Percentiles rank a stretch among this genome's conserved stretches.
These are phyloP conservation scores for Sarcophaga caerulescens DNA, from an alignment of 2,888 invertebrate genomes.

Conservation along the genomic window DNA sequence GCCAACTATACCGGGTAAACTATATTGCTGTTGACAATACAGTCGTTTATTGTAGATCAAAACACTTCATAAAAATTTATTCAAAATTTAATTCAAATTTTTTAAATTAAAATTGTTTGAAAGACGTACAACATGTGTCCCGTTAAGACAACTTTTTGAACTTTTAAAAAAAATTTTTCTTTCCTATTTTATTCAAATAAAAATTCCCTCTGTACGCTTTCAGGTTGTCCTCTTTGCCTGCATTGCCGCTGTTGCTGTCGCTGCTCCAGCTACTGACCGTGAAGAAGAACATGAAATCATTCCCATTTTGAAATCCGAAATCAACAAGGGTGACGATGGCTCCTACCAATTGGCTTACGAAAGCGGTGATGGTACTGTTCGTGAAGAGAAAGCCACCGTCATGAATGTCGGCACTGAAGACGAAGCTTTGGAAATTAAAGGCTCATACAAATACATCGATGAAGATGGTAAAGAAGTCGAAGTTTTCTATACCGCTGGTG, in stretches of 20 bases:
- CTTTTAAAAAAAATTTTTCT: too few species aligned
- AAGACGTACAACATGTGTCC: too few species aligned
- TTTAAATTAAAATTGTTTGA: too few species aligned
- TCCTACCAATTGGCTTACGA: slow-evolving; percentile 74
- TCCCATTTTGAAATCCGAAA: slow-evolving; percentile 75
- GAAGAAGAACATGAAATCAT: slow-evolving; percentile 69
- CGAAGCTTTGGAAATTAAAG: slow-evolving; percentile 75
- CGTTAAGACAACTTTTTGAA: too few species aligned
- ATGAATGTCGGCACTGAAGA: slow-evolving; percentile 74
- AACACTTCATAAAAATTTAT: too few species aligned
- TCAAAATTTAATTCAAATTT: too few species aligned
- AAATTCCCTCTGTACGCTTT: neutral
- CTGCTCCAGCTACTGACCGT: slow-evolving; percentile 56
- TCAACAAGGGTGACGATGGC: slow-evolving; percentile 74
- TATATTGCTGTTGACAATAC: too few species aligned
- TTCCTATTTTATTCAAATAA: too few species aligned
- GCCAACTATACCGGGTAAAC: too few species aligned
- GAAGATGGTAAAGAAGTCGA: slow-evolving; percentile 76
- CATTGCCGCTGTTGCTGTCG: slow-evolving; percentile 69
- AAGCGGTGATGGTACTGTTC: slow-evolving; percentile 75
- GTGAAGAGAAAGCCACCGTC: slow-evolving; percentile 74
- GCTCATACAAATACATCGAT: slow-evolving; percentile 78
- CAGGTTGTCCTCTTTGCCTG: slow-evolving; percentile 68
- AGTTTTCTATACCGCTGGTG: slow-evolving; percentile 79
- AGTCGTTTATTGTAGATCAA: too few species aligned